Evolutionary conservation across 1,140 invertebrate genomes (phyloP).

Genomic region (Plectus sambesii): DNA sequence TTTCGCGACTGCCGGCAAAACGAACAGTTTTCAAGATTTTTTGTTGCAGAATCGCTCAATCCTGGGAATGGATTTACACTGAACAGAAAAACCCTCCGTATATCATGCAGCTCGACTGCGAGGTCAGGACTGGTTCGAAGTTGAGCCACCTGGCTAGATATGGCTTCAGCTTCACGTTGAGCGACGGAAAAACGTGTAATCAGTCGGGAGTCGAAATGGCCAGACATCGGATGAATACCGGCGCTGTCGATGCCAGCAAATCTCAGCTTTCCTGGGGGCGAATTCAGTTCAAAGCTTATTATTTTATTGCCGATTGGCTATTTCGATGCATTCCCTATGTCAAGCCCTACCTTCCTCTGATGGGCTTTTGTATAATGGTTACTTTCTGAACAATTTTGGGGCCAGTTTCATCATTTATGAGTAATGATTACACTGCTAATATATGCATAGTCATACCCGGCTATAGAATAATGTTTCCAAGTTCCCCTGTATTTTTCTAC

Average conservation of each 20-base stretch:
- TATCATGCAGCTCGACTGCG: constrained; percentile 42
- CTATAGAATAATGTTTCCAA: no score
- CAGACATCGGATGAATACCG: constrained; percentile 25
- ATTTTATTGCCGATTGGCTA: constrained; percentile 36
- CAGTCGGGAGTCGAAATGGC: constrained; percentile 24
- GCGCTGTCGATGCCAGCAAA: constrained; percentile 20
- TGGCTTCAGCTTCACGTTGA: constrained; percentile 41
- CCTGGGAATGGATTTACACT: constrained; percentile 45
- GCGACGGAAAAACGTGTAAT: constrained; percentile 40
- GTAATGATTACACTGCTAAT: no score
- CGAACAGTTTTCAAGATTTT: constrained; percentile 1
- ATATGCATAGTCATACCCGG: no score
- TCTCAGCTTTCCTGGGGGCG: constrained; percentile 37
- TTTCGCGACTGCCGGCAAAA: no score
- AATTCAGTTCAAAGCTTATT: constrained; percentile 41
- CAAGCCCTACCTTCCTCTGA: constrained; percentile 38
- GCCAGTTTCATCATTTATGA: no score
- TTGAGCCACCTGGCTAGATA: constrained; percentile 41
- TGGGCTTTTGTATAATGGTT: constrained; percentile 44
- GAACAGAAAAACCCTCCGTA: constrained; percentile 35
- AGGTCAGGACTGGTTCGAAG: constrained; percentile 44
- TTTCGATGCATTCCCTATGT: constrained; percentile 17
- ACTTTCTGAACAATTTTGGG: constrained; percentile 29
- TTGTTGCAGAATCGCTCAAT: constrained; percentile 36
- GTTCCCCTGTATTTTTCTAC: no score